Evolutionary conservation across 2,888 invertebrate species (phyloP), one percentile per base, ranked within the genome.

Genomic region (Dyspetes luteomarginatus): DNA sequence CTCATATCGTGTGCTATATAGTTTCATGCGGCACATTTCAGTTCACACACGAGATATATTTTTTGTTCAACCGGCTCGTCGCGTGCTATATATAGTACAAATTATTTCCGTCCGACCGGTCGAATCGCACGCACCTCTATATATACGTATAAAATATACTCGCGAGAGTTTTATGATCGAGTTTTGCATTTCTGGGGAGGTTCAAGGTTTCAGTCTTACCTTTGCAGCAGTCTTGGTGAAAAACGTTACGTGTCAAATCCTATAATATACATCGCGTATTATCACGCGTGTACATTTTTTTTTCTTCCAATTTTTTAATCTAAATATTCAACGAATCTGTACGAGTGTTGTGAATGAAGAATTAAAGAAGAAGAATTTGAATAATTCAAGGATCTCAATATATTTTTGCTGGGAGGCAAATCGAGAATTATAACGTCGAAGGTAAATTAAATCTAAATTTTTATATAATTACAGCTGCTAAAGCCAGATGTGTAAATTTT

Each of bases 1-100:
- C 7, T 28, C 17, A 67, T 67, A 62, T 19, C 68, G 67, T 58
- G 19, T 43, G 52, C n/a, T n/a, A n/a, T n/a, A n/a, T n/a, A 43
- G 36, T 22, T 65, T 24, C 67, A 22, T 62, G 48, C 64, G 74
- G 64, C 56, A 71, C 50, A 65, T 75, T 71, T 75, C 43, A 65
- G 41, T 75, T 67, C 71, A 56, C 64, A 67, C 65, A 12, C 12
- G 64, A 41, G 67, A 22, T 36, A 58, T 22, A 45, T 19, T 56
- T 43, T 9, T 36, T 12, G 36, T 36, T 36, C 26, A 26, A 50
- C 3, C 48, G 19, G 60, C 60, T 30, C 22, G 17, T 24, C 60
- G 12, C n/a, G 52, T 62, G 17, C 36, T n/a, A n/a, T 30, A 15
- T 26, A 5, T 2, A 12, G 15, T 7, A 30, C 41, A n/a, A n/a